These are phyloP conservation scores for Pyrrhia umbra DNA, from an alignment of 2,888 invertebrate species.

Conservation along the genomic window DNA sequence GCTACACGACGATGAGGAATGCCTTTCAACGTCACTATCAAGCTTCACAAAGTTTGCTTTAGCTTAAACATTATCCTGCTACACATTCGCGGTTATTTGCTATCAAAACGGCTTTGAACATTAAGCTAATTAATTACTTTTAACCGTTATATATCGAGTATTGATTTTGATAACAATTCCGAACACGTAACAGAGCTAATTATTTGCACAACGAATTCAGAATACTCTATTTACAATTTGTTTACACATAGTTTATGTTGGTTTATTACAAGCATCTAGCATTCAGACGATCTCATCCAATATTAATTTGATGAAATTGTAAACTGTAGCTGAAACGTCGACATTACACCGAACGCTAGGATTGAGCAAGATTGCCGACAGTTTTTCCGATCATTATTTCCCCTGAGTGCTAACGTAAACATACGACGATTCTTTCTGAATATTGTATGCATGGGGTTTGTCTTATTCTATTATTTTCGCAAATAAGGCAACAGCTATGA, in stretches of 20 bases:
- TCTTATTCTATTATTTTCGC: slow-evolving; percentile 45
- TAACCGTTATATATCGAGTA: slow-evolving; percentile 23
- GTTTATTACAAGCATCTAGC: slow-evolving; percentile 44
- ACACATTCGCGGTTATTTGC: slow-evolving; percentile 42
- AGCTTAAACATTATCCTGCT: slow-evolving; percentile 62
- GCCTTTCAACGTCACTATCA: slow-evolving; percentile 50
- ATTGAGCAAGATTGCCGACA: slow-evolving; percentile 51
- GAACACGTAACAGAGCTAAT: slow-evolving; percentile 38
- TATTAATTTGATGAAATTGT: slow-evolving; percentile 59
- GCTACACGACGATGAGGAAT: slow-evolving; percentile 57
- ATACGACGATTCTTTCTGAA: slow-evolving; percentile 58
- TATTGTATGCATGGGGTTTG: slow-evolving; percentile 64
- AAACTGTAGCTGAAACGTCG: slow-evolving; percentile 48
- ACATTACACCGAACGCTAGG: slow-evolving; percentile 37
- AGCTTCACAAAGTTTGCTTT: slow-evolving; percentile 60
- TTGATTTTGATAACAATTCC: slow-evolving; percentile 36
- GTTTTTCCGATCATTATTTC: slow-evolving; percentile 68
- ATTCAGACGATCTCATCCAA: slow-evolving; percentile 57
- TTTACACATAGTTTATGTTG: slow-evolving; percentile 37
- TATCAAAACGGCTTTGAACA: slow-evolving; percentile 41
- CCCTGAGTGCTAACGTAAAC: slow-evolving; percentile 64
- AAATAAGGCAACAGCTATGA: background rate
- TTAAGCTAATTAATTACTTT: slow-evolving; percentile 45
- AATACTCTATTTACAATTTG: slow-evolving; percentile 40
- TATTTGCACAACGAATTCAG: slow-evolving; percentile 27